Conservation (phyloP, 2,113 vertebrate species). For the Ahaetulla prasina region DNA sequence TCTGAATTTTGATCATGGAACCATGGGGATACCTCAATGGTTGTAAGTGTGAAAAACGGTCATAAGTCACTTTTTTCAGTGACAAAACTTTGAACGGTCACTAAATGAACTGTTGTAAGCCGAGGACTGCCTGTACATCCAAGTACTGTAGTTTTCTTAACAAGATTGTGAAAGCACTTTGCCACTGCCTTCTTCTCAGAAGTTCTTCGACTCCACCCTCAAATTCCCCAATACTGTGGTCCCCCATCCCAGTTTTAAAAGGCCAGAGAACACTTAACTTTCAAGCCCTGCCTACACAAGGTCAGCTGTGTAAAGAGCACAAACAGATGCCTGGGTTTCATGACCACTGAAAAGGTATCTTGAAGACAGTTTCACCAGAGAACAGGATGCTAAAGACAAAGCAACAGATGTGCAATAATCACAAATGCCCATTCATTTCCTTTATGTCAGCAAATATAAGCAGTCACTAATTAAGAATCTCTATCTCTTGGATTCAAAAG, state of each 20-base stretch:
- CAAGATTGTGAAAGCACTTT: neutral
- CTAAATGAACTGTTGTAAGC: too few species aligned
- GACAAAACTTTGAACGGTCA: too few species aligned
- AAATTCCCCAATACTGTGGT: neutral
- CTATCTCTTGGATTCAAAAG: slow-evolving; percentile 60
- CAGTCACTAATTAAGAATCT: slow-evolving; percentile 54
- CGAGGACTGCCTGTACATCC: neutral
- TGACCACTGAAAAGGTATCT: slow-evolving; percentile 14
- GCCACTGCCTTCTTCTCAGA: neutral
- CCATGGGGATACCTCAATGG: too few species aligned
- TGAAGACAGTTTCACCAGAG: slow-evolving; percentile 51
- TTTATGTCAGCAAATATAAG: slow-evolving; percentile 54
- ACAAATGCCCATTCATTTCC: slow-evolving; percentile 64
- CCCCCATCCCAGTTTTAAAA: neutral
- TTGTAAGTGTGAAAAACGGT: too few species aligned
- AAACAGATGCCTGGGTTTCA: slow-evolving; percentile 11
- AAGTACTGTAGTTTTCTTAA: neutral
- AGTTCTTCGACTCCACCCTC: neutral
- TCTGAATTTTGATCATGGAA: too few species aligned
- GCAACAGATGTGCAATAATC: slow-evolving; percentile 66
- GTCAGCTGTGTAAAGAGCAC: slow-evolving; percentile 50
- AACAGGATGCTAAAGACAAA: slow-evolving; percentile 66
- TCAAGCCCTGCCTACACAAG: slow-evolving; percentile 38
- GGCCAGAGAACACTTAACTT: neutral
- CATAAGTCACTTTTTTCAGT: too few species aligned